Conservation (phyloP, 2,888 invertebrate genomes). For the Brachypterus glaber region DNA sequence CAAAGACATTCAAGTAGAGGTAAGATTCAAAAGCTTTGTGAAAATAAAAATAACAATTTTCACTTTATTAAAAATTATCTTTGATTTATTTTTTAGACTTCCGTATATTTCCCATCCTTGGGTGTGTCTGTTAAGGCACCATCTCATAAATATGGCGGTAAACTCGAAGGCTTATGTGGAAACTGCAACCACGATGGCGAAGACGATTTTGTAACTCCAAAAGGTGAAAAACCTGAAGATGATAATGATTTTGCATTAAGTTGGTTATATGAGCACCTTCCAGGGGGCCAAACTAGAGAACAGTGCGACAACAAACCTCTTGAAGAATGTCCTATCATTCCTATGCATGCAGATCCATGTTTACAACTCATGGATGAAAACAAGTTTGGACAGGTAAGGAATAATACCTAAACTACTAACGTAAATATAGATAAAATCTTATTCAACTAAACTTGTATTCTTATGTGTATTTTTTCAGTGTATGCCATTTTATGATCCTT, state of each 20-base stretch:
- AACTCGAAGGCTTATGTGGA: slow-evolving; percentile 74
- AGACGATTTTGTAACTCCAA: slow-evolving; percentile 47
- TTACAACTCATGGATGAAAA: slow-evolving; percentile 48
- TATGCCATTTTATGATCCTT: slow-evolving; percentile 61
- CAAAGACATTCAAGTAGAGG: slow-evolving; percentile 62
- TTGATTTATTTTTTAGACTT: slow-evolving; percentile 30
- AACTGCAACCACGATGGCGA: slow-evolving; percentile 54
- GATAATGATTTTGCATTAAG: slow-evolving; percentile 46
- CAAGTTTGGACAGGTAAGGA: slow-evolving; percentile 45
- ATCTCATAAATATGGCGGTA: slow-evolving; percentile 60
- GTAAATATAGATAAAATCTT: background rate
- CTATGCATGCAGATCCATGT: slow-evolving; percentile 58
- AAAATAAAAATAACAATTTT: too few relatives aligned
- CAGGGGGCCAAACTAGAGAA: slow-evolving; percentile 35
- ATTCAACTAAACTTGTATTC: background rate
- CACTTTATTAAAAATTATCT: too few relatives aligned
- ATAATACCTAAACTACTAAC: too few relatives aligned
- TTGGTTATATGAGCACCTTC: slow-evolving; percentile 45
- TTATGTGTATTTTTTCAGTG: slow-evolving; percentile 44
- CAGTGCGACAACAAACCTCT: slow-evolving; percentile 34
- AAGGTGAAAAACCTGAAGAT: slow-evolving; percentile 47
- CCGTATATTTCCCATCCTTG: slow-evolving; percentile 41
- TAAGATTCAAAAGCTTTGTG: slow-evolving; percentile 33
- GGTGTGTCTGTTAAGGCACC: slow-evolving; percentile 54
- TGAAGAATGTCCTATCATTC: slow-evolving; percentile 41